Evolutionary conservation across 2,113 vertebrate genomes (phyloP), one percentile per base, ranked within the genome.

Genomic region (Anguilla japonica): DNA sequence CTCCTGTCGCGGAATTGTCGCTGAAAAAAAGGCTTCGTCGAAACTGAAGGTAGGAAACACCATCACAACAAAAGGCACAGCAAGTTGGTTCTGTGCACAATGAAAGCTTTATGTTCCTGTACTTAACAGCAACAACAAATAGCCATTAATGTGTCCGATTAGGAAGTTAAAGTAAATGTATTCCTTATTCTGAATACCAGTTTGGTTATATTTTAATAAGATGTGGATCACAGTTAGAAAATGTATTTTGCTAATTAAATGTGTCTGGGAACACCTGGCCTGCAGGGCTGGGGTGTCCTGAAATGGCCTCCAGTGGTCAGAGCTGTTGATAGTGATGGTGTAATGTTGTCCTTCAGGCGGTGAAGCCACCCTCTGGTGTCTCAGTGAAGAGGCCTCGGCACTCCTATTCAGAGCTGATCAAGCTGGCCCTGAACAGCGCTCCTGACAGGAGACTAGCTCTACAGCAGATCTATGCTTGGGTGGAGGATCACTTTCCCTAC

Each of bases 381-480:
- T 53, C 41, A 84, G 78, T 43, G 50, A 91, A 50, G 78, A 34
- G 53, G 60, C 86, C 57, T 20, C 75, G n/a, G 71, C n/a, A 41
- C 41, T 87, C 67, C 83, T 90, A 0, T 86, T 91, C 34, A 56
- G 89, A 86, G 84, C 83, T 81, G 3, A 2, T 0, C 13, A 71
- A 85, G 56, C 41, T 85, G 83, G 56, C 40, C 18, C 82, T 87
- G 26, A 84, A 85, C 83, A 89, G 82, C 9, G 29, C 41, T 83
- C 90, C 85, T 83, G 90, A 78, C 1, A 39, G 88, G 83, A 41
- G 89, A 89, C 60, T 84, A 57, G 60, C 79, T 81, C 88, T 84
- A 83, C 46, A 84, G 87, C 20, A 57, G 75, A 83, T 90, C 85
- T 80, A 80, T 20, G 9, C 71, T 82, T 87, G 84, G 46, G 53